Evolutionary conservation across 1,140 invertebrate species (phyloP).

Genomic region (silkworm (Bombyx mori)): ASM3026992v2 NC_085124.1:7480001-7480500

Average conservation of each 20-base stretch:
- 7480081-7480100: too few relatives aligned
- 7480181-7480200: too few relatives aligned
- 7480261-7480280: slow-evolving; percentile 1
- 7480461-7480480: slow-evolving; percentile 5
- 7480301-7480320: slow-evolving; percentile 6
- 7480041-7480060: too few relatives aligned
- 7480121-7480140: too few relatives aligned
- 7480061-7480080: too few relatives aligned
- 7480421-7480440: slow-evolving; percentile 18
- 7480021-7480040: too few relatives aligned
- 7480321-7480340: slow-evolving; percentile 16
- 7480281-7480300: slow-evolving; percentile 12
- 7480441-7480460: slow-evolving; percentile 10
- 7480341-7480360: slow-evolving; percentile 21
- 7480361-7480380: slow-evolving; percentile 26
- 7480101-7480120: too few relatives aligned
- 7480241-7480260: neutral
- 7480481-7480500: slow-evolving; percentile 21
- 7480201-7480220: neutral
- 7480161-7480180: too few relatives aligned
- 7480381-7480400: slow-evolving; percentile 15
- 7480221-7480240: slow-evolving; percentile 2
- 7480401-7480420: slow-evolving; percentile 21
- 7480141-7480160: too few relatives aligned
- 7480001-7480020: slow-evolving; percentile 34